Conservation (phyloP, 2,888 invertebrate genomes). For the Leptopilina syphax region DNA sequence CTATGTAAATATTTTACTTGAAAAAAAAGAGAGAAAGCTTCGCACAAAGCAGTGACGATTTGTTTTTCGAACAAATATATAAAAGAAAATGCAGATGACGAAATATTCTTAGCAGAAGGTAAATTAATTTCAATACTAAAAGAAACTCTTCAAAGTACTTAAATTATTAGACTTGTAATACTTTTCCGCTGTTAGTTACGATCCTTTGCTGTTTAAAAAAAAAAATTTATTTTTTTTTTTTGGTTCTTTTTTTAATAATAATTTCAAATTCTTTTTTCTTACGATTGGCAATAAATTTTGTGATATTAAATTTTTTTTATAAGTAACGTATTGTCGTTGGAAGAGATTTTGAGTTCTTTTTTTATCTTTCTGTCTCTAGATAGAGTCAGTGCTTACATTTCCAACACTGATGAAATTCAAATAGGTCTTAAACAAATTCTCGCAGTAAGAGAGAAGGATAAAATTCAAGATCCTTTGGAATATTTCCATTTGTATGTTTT, state of each 20-base stretch:
- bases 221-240: too few relatives aligned
- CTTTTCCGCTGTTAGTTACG: not conserved
- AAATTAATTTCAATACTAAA: slow-evolving; percentile 14
- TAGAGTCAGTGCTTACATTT: slow-evolving; percentile 12
- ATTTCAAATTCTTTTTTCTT: too few relatives aligned
- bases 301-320: too few relatives aligned
- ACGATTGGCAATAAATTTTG: too few relatives aligned
- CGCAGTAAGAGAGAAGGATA: not conserved
- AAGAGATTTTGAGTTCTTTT: too few relatives aligned
- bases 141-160: not conserved
- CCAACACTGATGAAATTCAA: slow-evolving; percentile 28
- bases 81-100: slow-evolving; percentile 30
- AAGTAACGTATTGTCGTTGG: too few relatives aligned
- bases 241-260: too few relatives aligned
- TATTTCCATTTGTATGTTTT: slow-evolving; percentile 11
- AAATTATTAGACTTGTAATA: not conserved
- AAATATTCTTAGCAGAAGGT: slow-evolving; percentile 6
- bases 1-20: slow-evolving; percentile 19
- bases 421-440: slow-evolving; percentile 22
- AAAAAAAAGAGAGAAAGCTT: not conserved
- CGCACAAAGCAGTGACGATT: not conserved
- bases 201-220: too few relatives aligned
- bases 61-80: slow-evolving; percentile 23
- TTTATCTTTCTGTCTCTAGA: not conserved
- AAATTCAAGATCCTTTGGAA: slow-evolving; percentile 12